Percentiles rank a stretch among this genome's conserved stretches.
phyloP scores from a whole-genome alignment of 2,888 invertebrate species.

The Thereva unica region DNA sequence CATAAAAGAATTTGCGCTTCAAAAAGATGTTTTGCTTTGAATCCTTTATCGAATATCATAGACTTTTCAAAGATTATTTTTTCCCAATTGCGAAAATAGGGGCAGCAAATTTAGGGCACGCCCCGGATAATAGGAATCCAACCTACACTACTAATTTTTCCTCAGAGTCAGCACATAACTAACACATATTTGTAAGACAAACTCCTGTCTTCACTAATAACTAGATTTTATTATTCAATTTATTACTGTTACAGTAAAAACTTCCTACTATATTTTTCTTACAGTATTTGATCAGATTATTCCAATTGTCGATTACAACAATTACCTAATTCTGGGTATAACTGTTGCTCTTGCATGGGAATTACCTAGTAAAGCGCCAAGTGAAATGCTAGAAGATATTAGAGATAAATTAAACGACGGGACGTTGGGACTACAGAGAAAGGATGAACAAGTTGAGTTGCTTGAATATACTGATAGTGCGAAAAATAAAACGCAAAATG shows the following conservation, averaged over 20 bases:
- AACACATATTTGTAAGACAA: no score
- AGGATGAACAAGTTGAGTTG: conserved; percentile 50
- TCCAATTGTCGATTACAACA: conserved; percentile 56
- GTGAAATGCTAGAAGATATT: conserved; percentile 52
- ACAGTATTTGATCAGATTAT: conserved; percentile 53
- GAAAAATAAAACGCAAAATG: background rate
- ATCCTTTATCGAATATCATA: no score
- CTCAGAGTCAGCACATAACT: no score
- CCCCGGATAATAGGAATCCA: no score
- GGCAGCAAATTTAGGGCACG: no score
- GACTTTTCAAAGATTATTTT: no score
- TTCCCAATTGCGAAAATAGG: no score
- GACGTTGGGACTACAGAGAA: conserved; percentile 47
- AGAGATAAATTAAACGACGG: conserved; percentile 51
- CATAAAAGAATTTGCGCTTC: no score
- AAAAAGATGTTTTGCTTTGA: no score
- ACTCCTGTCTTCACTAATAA: no score
- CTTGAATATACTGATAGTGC: conserved; percentile 38
- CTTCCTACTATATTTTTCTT: conserved; percentile 38
- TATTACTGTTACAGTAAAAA: background rate
- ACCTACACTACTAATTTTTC: no score
- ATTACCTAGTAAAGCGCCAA: conserved; percentile 67
- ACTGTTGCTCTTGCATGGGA: conserved; percentile 80
- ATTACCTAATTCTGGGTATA: conserved; percentile 67
- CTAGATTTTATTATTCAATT: no score